A percentile compares a stretch with the other conserved stretches of the same genome.
Evolutionary conservation across 1,140 invertebrate genomes (phyloP).

Genomic region (Drosophila navojoa): DNA sequence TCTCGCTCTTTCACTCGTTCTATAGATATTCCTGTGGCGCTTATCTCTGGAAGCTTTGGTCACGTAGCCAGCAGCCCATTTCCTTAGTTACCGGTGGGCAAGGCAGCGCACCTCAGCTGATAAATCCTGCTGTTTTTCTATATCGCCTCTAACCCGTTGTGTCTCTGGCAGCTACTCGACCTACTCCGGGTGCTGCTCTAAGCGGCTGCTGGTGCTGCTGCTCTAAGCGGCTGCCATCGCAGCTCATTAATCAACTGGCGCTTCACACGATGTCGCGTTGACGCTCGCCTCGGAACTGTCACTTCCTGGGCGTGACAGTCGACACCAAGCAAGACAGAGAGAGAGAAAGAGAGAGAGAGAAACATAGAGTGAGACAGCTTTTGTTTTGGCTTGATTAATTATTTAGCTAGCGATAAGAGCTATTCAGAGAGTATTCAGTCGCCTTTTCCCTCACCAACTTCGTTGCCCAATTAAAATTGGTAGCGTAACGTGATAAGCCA

Average conservation of each 20-base stretch:
- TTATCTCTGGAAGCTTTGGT: constrained; percentile 17
- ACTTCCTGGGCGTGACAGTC: constrained; percentile 60
- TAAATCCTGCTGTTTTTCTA: constrained; percentile 25
- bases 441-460: background rate
- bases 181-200: constrained; percentile 1
- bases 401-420: constrained; percentile 66
- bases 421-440: background rate
- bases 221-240: constrained; percentile 42
- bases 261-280: constrained; percentile 57
- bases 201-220: constrained; percentile 18
- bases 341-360: background rate
- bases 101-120: constrained; percentile 7
- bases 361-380: background rate
- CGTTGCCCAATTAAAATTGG: constrained; percentile 45
- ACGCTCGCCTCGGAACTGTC: constrained; percentile 68
- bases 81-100: constrained; percentile 34
- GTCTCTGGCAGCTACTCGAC: constrained; percentile 1
- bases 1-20: background rate
- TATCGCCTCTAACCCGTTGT: constrained; percentile 26
- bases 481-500: constrained; percentile 32
- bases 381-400: constrained; percentile 76
- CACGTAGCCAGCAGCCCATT: constrained; percentile 53
- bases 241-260: constrained; percentile 78
- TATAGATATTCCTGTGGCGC: too few species aligned
- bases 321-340: background rate